Evolutionary conservation across 2,888 invertebrate genomes (phyloP).

Genomic region (Caenorhabditis japonica): DNA sequence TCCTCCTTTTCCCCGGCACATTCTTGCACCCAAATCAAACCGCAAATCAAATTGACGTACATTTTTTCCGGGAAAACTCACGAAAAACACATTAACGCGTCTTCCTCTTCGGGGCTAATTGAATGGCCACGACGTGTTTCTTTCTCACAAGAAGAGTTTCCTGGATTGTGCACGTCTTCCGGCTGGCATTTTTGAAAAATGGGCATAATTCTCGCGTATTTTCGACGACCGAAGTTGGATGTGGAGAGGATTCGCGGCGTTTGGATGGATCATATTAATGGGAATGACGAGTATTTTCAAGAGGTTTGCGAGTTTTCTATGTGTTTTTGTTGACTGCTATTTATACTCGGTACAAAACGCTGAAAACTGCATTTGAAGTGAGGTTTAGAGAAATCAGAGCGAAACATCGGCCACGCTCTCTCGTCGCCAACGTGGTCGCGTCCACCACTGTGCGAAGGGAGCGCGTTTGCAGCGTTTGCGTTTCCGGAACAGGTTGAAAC

Average conservation of each 20-base stretch:
- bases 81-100: conserved; percentile 10
- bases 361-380: too few species aligned
- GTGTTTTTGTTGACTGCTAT: too few species aligned
- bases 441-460: too few species aligned
- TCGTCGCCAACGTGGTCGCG: too few species aligned
- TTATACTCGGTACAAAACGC: too few species aligned
- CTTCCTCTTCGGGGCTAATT: conserved; percentile 1
- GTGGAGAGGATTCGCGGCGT: conserved; percentile 37
- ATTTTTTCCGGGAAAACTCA: too few species aligned
- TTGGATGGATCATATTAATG: conserved; percentile 49
- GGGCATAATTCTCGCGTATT: conserved; percentile 47
- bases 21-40: conserved; percentile 3
- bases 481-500: too few species aligned
- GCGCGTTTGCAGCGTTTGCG: too few species aligned
- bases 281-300: conserved; percentile 49
- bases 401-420: too few species aligned
- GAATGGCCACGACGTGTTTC: background rate
- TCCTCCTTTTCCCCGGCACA: background rate
- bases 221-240: conserved; percentile 39
- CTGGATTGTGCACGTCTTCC: background rate
- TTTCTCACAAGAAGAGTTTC: background rate
- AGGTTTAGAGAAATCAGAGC: too few species aligned
- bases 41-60: background rate
- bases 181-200: background rate
- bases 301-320: conserved; percentile 24